A percentile compares a stretch with the other conserved stretches of the same genome.
Evolutionary conservation across 2,113 vertebrate species (phyloP).

Genomic region (Ornithorhynchus anatinus): DNA sequence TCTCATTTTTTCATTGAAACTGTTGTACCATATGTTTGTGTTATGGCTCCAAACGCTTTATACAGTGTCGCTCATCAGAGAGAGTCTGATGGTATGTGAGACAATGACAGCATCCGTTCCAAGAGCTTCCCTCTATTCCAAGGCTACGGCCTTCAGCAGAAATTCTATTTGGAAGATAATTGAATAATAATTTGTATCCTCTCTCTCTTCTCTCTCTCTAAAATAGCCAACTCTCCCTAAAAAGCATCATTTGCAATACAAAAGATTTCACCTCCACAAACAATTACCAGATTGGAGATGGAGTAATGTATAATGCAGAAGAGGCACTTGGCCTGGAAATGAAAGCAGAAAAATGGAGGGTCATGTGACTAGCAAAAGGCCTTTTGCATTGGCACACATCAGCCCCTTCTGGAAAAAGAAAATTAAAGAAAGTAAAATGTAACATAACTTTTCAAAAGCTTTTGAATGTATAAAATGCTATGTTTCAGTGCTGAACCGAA

Average conservation of each 20-base stretch:
- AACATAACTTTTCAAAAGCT: slow-evolving; percentile 37
- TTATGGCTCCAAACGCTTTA: background rate
- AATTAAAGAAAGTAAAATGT: slow-evolving; percentile 13
- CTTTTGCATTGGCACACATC: slow-evolving; percentile 35
- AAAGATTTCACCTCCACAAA: background rate
- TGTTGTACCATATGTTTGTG: background rate
- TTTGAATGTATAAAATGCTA: slow-evolving; percentile 31
- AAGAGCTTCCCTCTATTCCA: background rate
- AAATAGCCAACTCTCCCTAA: too few relatives aligned
- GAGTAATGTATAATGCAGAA: slow-evolving; percentile 16
- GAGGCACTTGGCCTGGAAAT: slow-evolving; percentile 16
- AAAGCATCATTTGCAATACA: too few relatives aligned
- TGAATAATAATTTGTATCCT: too few relatives aligned
- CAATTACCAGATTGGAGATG: background rate
- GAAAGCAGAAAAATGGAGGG: background rate
- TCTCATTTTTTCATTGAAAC: background rate
- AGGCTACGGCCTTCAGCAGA: background rate
- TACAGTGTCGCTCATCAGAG: background rate
- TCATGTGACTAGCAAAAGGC: slow-evolving; percentile 31
- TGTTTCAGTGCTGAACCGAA: background rate
- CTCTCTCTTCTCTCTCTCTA: too few relatives aligned
- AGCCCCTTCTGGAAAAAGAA: slow-evolving; percentile 20
- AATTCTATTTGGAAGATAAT: background rate
- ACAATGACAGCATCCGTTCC: background rate
- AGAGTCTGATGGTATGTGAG: background rate